Evolutionary conservation across 2,113 vertebrate genomes (phyloP).

Genomic region (Lota lota): DNA sequence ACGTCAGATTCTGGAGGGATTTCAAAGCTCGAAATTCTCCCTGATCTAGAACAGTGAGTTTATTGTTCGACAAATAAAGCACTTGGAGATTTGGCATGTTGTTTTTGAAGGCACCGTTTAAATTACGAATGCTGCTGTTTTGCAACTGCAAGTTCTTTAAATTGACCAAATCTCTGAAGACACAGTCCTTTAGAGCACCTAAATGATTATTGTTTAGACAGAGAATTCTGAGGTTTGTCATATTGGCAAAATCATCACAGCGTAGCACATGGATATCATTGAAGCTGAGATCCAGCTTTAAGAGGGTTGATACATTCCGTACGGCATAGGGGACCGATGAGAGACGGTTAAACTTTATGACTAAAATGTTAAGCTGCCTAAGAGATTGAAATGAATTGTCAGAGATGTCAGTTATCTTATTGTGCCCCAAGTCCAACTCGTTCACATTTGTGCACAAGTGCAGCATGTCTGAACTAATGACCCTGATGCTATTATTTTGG

Average conservation of each 20-base stretch:
- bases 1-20: constrained; percentile 42
- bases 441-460: constrained; percentile 46
- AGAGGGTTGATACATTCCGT: constrained; percentile 38
- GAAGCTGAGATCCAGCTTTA: constrained; percentile 57
- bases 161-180: constrained; percentile 54
- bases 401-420: constrained; percentile 32
- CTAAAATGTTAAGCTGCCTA: constrained; percentile 35
- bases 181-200: constrained; percentile 29
- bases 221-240: constrained; percentile 49
- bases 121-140: constrained; percentile 40
- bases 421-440: constrained; percentile 48
- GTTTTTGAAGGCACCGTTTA: constrained; percentile 47
- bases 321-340: constrained; percentile 31
- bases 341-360: constrained; percentile 50
- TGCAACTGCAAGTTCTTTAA: constrained; percentile 58
- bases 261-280: constrained; percentile 55
- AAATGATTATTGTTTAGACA: constrained; percentile 57
- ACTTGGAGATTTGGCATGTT: constrained; percentile 47
- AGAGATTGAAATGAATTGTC: constrained; percentile 35
- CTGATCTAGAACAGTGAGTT: constrained; percentile 29
- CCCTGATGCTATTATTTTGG: constrained; percentile 53
- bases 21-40: constrained; percentile 38
- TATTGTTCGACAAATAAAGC: constrained; percentile 53
- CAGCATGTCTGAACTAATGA: constrained; percentile 43
- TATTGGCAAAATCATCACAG: constrained; percentile 57